phyloP scores from a whole-genome alignment of 2,888 invertebrate genomes.

The Epinotia ramella region DNA sequence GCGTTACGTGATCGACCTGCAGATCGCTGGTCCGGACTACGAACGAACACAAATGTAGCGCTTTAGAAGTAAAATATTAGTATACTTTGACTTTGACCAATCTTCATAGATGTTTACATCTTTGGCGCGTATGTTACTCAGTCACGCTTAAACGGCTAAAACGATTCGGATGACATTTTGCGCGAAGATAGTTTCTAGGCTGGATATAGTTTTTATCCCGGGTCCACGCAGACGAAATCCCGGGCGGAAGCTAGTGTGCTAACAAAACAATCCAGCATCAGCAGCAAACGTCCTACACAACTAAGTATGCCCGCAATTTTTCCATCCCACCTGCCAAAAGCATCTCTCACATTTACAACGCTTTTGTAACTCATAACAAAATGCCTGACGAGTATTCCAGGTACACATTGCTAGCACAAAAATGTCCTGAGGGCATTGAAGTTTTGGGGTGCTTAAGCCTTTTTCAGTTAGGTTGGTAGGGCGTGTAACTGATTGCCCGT shows the following conservation, averaged over 20 bases:
- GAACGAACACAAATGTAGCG: too few relatives aligned
- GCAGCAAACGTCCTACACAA: neutral
- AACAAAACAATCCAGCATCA: neutral
- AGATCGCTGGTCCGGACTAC: too few relatives aligned
- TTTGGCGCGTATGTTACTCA: too few relatives aligned
- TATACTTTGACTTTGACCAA: neutral
- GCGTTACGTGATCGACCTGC: too few relatives aligned
- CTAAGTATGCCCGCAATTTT: slow-evolving; percentile 4
- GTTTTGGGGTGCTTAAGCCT: neutral
- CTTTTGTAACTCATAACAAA: slow-evolving; percentile 33
- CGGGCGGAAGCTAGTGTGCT: neutral
- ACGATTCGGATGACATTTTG: too few relatives aligned
- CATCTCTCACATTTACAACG: slow-evolving; percentile 30
- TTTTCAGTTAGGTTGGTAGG: neutral
- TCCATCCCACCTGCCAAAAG: slow-evolving; percentile 22
- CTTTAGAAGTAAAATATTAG: too few relatives aligned
- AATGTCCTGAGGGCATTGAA: neutral
- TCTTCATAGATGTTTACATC: too few relatives aligned
- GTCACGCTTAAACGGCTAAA: too few relatives aligned
- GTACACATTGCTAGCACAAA: neutral
- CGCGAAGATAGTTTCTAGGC: too few relatives aligned
- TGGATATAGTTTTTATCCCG: too few relatives aligned
- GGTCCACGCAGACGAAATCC: too few relatives aligned
- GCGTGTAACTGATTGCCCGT: slow-evolving; percentile 22
- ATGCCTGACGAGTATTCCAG: slow-evolving; percentile 23